Conservation (phyloP, 2,113 vertebrate genomes). For the Solenodon paradoxus region DNA sequence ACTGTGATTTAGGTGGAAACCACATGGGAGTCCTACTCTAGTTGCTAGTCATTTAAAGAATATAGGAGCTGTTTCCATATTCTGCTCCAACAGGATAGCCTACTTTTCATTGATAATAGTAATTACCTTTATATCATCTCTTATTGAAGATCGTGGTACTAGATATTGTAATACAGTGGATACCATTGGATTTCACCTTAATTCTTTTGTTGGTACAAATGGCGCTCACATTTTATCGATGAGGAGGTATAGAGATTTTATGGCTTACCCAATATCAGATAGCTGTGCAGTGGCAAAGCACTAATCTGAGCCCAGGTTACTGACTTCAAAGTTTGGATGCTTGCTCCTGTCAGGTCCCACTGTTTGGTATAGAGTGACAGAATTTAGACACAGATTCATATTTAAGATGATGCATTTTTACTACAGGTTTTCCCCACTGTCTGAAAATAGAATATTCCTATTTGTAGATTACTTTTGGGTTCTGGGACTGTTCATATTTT, state of each 20-base stretch:
- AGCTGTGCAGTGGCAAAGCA: not conserved
- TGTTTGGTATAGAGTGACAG: not conserved
- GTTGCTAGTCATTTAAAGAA: not conserved
- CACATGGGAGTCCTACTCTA: not conserved
- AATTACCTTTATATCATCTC: not conserved
- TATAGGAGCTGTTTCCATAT: not conserved
- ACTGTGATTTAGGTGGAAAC: not conserved
- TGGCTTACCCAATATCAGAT: not conserved
- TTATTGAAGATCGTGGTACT: not conserved
- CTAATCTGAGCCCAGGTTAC: not conserved
- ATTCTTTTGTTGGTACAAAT: not conserved
- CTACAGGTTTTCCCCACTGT: too few species aligned
- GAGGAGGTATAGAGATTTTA: not conserved
- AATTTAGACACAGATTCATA: not conserved
- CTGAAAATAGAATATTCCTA: too few species aligned
- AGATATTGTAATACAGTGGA: not conserved
- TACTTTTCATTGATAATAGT: not conserved
- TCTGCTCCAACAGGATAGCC: not conserved
- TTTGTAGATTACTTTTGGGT: too few species aligned
- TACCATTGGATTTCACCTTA: not conserved
- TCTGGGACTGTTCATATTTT: too few species aligned
- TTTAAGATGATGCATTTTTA: not conserved
- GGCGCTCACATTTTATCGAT: not conserved
- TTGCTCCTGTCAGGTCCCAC: not conserved
- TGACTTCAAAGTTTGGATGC: not conserved